Evolutionary conservation across 2,113 vertebrate species (phyloP), one percentile per base, ranked within the genome.

Genomic region (Delphinus delphis): DNA sequence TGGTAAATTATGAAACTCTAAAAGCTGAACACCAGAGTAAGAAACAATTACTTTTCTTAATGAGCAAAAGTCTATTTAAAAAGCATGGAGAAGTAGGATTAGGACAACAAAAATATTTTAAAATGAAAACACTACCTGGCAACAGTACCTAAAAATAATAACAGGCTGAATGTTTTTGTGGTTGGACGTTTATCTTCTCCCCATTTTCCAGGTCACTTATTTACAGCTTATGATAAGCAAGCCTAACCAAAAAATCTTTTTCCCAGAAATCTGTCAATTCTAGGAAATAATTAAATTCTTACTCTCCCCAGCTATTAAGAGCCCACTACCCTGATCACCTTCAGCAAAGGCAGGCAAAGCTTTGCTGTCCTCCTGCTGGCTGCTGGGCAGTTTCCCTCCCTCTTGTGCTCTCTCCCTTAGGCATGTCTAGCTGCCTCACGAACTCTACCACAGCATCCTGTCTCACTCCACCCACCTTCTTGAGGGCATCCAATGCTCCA

Each of bases 91-190:
- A 67, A 93, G 28, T 10, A 88, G 41, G 17, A 82, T 67, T n/a
- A 71, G 28, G 31, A 90, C 28, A 89, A 92, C 2, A 70, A 55
- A 96, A 83, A 47, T 70, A 95, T 91, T 92, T 96, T 28, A 60
- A 94, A 97, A 80, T 93, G n/a, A 93, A 91, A 88, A 96, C 5
- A 88, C 77, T 33, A 95, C 28, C 36, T 21, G 36, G 44, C 88
- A 95, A n/a, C 76, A 81, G 20, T 71, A 82, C 11, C 74, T 50
- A 70, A 93, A 83, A 86, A 88, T 70, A 50, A 68, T 88, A 89
- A 85, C 85, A 89, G 63, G 25, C 71, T 79, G 65, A 90, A 90
- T 33, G 53, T 55, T 65, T 92, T 84, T 68, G 6, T 62, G 89
- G 17, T 67, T 92, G 26, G 36, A 60, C 33, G 33, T 80, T 87